phyloP scores from a whole-genome alignment of 2,113 vertebrate genomes.

The Platysternon megacephalum region DNA sequence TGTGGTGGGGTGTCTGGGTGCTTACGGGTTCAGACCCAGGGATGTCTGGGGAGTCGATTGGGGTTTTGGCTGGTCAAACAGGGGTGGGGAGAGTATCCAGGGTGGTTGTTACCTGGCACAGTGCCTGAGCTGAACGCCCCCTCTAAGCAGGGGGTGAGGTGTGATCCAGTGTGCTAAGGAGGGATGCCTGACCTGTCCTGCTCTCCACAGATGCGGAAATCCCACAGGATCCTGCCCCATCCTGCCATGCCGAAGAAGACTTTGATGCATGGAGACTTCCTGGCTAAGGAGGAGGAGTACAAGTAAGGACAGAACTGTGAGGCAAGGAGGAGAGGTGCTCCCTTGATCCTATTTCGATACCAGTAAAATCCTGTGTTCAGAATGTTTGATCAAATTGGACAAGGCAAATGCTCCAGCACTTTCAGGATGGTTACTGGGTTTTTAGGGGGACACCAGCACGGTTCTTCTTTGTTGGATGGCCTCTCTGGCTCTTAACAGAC shows the following conservation, averaged over 20 bases:
- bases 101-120: accelerated
- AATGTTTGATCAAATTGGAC: not conserved
- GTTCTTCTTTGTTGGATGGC: not conserved
- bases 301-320: slow-evolving; percentile 80
- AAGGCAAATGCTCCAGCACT: not conserved
- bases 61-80: not conserved
- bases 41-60: accelerated
- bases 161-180: not conserved
- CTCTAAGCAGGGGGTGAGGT: no score
- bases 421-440: not conserved
- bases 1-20: no score
- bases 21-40: not conserved
- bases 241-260: not conserved
- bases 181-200: not conserved
- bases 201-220: not conserved
- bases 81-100: not conserved
- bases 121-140: not conserved
- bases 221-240: not conserved
- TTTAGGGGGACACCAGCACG: not conserved
- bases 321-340: not conserved
- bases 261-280: slow-evolving; percentile 59
- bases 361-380: not conserved
- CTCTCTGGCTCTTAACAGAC: not conserved
- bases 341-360: not conserved
- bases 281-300: slow-evolving; percentile 87